These are phyloP conservation scores for Patella ulyssiponensis DNA, from an alignment of 2,888 invertebrate species.

Conservation along the genomic window DNA sequence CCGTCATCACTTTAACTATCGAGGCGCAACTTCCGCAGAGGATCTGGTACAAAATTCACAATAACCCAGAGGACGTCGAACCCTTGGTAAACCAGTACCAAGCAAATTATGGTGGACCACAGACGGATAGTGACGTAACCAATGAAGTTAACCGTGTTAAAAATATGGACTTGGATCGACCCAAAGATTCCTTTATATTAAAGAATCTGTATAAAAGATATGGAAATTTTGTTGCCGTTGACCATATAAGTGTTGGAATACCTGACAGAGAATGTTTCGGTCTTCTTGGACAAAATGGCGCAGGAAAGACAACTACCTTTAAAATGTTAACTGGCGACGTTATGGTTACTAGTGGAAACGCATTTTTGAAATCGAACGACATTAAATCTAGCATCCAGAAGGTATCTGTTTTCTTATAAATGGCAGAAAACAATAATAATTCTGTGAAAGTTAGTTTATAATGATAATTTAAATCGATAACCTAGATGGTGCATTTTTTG, in stretches of 20 bases:
- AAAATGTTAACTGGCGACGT: constrained; percentile 77
- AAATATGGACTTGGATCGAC: neutral
- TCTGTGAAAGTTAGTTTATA: too few relatives aligned
- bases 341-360: constrained; percentile 73
- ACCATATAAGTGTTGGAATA: constrained; percentile 58
- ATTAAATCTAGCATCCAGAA: constrained; percentile 51
- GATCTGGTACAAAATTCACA: constrained; percentile 26
- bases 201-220: constrained; percentile 80
- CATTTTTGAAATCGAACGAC: constrained; percentile 74
- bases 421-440: too few relatives aligned
- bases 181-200: constrained; percentile 55
- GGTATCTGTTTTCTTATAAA: constrained; percentile 35
- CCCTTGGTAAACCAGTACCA: neutral
- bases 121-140: constrained; percentile 68
- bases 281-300: constrained; percentile 86
- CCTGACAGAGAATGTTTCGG: constrained; percentile 81
- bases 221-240: constrained; percentile 73
- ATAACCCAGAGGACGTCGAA: constrained; percentile 20
- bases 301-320: constrained; percentile 91
- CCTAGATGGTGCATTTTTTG: too few relatives aligned
- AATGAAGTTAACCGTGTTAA: constrained; percentile 52
- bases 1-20: constrained; percentile 77
- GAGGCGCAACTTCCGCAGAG: constrained; percentile 73
- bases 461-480: too few relatives aligned
- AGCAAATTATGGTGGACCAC: constrained; percentile 7